Evolutionary conservation across 1,140 invertebrate species (phyloP).

Genomic region (Episyrphus balteatus): DNA sequence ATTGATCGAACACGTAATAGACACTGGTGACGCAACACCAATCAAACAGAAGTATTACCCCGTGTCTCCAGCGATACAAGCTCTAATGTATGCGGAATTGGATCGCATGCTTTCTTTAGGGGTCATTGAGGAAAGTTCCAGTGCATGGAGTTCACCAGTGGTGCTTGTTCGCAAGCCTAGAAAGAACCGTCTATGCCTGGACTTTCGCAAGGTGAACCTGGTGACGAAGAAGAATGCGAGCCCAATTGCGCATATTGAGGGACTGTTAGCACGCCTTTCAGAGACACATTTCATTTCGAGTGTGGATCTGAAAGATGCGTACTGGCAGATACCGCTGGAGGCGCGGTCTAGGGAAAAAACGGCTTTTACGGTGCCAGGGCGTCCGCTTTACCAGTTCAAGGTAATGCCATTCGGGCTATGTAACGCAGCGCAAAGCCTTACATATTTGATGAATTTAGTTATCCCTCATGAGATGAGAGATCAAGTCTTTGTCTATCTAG

Average conservation of each 20-base stretch:
- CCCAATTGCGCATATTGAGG: too few species aligned
- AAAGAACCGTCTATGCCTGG: slow-evolving; percentile 16
- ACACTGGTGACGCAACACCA: too few species aligned
- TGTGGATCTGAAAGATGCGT: too few species aligned
- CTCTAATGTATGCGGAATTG: slow-evolving; percentile 14
- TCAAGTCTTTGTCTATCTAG: slow-evolving; percentile 11
- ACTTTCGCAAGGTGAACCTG: slow-evolving; percentile 20
- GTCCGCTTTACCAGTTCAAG: slow-evolving; percentile 2
- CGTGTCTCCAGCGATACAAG: too few species aligned
- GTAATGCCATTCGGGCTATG: slow-evolving; percentile 12
- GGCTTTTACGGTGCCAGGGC: slow-evolving; percentile 24
- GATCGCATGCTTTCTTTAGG: slow-evolving; percentile 17
- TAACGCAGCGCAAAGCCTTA: slow-evolving; percentile 1
- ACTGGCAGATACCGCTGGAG: slow-evolving; percentile 27
- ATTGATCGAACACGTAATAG: slow-evolving; percentile 15
- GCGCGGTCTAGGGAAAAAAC: slow-evolving; percentile 28
- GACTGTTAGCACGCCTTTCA: too few species aligned
- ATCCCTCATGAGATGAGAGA: neutral
- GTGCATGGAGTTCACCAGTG: too few species aligned
- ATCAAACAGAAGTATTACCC: too few species aligned
- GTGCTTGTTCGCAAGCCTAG: slow-evolving; percentile 21
- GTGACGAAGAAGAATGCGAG: too few species aligned
- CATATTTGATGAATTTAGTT: neutral
- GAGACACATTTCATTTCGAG: too few species aligned
- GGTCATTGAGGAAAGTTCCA: too few species aligned